Evolutionary conservation across 2,888 invertebrate genomes (phyloP).

Genomic region (Hybos culiciformis): DNA sequence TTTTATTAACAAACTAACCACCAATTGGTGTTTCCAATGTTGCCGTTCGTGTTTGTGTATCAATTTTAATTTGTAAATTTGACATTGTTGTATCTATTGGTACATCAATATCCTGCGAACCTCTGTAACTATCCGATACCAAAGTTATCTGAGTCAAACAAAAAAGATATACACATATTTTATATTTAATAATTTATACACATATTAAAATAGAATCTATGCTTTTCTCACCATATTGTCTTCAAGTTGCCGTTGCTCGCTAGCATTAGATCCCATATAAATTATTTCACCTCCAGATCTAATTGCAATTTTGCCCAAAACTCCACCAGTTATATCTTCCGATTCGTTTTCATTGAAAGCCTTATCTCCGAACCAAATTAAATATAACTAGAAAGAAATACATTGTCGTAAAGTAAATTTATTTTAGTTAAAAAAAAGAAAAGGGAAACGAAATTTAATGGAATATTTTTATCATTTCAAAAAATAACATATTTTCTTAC

Average conservation of each 20-base stretch:
- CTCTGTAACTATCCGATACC: conserved; percentile 27
- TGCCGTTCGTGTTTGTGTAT: conserved; percentile 30
- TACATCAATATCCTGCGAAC: conserved; percentile 29
- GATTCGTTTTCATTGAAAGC: conserved; percentile 25
- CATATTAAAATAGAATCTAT: background rate
- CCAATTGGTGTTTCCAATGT: conserved; percentile 35
- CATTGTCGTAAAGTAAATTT: too few relatives aligned
- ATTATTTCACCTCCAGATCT: conserved; percentile 38
- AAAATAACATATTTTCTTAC: conserved; percentile 19
- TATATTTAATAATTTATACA: background rate
- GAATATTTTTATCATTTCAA: background rate
- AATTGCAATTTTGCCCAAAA: conserved; percentile 35
- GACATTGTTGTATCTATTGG: conserved; percentile 32
- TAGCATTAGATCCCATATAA: conserved; percentile 19
- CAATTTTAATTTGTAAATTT: conserved; percentile 32
- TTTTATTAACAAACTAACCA: conserved; percentile 29
- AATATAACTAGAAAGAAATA: conserved; percentile 31
- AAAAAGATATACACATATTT: conserved; percentile 1
- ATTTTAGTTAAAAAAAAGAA: background rate
- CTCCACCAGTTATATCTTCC: conserved; percentile 28
- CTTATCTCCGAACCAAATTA: conserved; percentile 37
- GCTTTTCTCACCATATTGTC: conserved; percentile 29
- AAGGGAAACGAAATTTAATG: background rate
- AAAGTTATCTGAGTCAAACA: conserved; percentile 22
- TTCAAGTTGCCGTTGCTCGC: conserved; percentile 26